Evolutionary conservation across 2,113 vertebrate genomes (phyloP).

Genomic region (Strix aluco): DNA sequence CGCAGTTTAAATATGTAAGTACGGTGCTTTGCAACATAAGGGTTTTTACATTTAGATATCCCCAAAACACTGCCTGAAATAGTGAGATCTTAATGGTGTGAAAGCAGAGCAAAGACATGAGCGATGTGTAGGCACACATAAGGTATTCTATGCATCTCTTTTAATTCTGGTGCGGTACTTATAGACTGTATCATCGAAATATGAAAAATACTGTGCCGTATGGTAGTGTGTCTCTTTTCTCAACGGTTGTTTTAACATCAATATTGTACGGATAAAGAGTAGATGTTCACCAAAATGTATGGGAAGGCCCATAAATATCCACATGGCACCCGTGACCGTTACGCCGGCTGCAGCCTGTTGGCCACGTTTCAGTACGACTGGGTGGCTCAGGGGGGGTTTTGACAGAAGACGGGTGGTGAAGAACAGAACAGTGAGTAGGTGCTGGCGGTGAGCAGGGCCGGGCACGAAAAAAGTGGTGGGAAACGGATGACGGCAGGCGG

Average conservation of each 20-base stretch:
- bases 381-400: not conserved
- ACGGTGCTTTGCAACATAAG: not conserved
- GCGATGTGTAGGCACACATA: not conserved
- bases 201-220: not conserved
- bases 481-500: fast-evolving
- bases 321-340: fast-evolving
- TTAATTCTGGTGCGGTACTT: not conserved
- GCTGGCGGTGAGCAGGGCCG: no score
- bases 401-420: fast-evolving
- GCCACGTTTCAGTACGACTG: fast-evolving
- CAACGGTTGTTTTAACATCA: not conserved
- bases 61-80: not conserved
- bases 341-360: not conserved
- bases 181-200: not conserved
- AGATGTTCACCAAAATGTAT: not conserved
- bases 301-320: not conserved
- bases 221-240: not conserved
- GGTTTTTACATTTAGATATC: not conserved
- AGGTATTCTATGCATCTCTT: not conserved
- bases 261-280: fast-evolving
- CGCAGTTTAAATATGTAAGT: not conserved
- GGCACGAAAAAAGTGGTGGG: fast-evolving
- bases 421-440: not conserved
- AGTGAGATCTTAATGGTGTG: not conserved
- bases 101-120: not conserved